A percentile compares a stretch with the other conserved stretches of the same genome.
These are phyloP conservation scores for Eulemur rubriventer DNA, from an alignment of 2,797 vertebrate species.

Conservation along the genomic window DNA sequence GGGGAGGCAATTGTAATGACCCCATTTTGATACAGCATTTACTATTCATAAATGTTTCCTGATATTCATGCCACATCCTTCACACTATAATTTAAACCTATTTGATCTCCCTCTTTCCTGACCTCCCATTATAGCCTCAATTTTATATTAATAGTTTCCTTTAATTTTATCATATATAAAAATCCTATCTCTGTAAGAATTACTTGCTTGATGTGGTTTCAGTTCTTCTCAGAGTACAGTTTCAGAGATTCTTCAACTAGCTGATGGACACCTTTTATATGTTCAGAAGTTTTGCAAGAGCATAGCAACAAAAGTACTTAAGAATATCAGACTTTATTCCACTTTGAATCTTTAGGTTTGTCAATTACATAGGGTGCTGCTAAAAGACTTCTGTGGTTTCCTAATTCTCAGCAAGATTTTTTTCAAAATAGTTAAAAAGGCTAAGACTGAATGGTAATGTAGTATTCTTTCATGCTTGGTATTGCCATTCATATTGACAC, in stretches of 20 bases:
- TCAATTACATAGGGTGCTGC: neutral
- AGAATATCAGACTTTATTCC: neutral
- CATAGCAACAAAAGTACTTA: neutral
- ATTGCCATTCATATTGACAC: neutral
- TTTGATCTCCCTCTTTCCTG: constrained; percentile 26
- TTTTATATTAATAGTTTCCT: neutral
- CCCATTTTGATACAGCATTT: constrained; percentile 19
- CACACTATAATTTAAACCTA: neutral
- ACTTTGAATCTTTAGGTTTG: neutral
- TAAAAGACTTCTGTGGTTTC: neutral
- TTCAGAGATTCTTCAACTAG: neutral
- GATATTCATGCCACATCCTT: neutral
- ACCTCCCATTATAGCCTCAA: neutral
- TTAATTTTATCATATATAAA: constrained; percentile 27
- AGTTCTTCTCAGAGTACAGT: neutral
- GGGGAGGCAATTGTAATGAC: constrained; percentile 7
- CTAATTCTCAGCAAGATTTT: neutral
- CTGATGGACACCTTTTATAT: neutral
- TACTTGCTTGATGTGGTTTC: neutral
- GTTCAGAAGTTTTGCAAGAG: neutral
- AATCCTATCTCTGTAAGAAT: neutral
- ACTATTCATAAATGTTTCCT: constrained; percentile 38
- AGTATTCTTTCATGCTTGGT: neutral
- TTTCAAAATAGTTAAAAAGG: neutral
- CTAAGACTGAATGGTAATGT: neutral